Evolutionary conservation across 30 jellyfish, hydroid and myxozoan species (phyloP), one percentile per base, ranked within the genome.

Genomic region (Chironex yamaguchii): DNA sequence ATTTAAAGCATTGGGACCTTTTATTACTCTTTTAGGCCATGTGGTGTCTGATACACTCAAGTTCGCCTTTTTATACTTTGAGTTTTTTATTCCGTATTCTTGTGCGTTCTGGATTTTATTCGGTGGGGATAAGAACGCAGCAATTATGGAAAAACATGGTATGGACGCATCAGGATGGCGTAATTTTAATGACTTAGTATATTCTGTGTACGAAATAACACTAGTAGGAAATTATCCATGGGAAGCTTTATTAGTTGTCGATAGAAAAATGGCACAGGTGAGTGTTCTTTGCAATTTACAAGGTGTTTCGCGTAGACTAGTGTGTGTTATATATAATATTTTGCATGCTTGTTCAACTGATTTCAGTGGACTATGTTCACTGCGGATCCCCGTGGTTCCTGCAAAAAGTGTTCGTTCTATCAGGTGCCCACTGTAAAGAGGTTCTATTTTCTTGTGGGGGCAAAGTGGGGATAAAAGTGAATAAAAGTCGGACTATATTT

Each of bases 91-190:
- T 11, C 99, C 99, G 29, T 95, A 95, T 76, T 96, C 91, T 32
- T 95, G 99, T 86, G 99, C 99, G 30, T 95, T 95, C 67, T 95
- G 99, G 99, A 95, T 95, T 52, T 86, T 95, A 82, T 95, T 95
- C 72, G 99, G 99, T 31, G 99, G 99, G 48, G 87, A 74, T 33
- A 82, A 80, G 30, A 96, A 86, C 29, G 94, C 97, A 13, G 93
- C 81, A 0, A 71, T 89, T 1, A 89, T 89, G 97, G 97, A 89
- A 34, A 88, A 85, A 25, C 76, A 64, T 29, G 93, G 93, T 2
- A 89, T 30, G 30, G 86, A 89, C 28, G 53, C 93, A 0, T 84
- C 71, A 29, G 98, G 96, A 2, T 95, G 89, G 97, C 81, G 86
- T 42, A 17, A 85, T 26, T 95, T 95, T 74, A 95, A 95, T 69